Percentiles rank a stretch among this genome's conserved stretches.
These are phyloP conservation scores for Seira ritae DNA, from an alignment of 2,888 invertebrate species.

Conservation along the genomic window DNA sequence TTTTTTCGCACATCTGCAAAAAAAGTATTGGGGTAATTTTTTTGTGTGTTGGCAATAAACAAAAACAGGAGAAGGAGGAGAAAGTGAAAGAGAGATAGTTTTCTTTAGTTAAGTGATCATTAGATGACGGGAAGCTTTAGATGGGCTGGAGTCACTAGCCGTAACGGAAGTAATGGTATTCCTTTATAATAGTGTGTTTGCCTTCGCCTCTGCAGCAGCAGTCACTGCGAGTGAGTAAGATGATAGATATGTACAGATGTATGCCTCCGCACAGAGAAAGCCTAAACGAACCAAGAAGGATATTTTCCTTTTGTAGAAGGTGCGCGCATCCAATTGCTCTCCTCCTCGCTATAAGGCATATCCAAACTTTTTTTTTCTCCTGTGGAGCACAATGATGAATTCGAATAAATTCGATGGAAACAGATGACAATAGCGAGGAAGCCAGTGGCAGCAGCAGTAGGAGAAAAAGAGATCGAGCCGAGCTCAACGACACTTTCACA, in stretches of 20 bases:
- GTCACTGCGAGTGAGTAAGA: background rate
- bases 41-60: constrained; percentile 33
- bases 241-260: background rate
- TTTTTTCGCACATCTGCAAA: constrained; percentile 6
- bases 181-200: constrained; percentile 21
- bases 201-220: background rate
- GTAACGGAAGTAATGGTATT: constrained; percentile 24
- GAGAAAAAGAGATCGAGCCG: background rate
- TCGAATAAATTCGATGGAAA: constrained; percentile 50
- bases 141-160: constrained; percentile 31
- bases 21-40: background rate
- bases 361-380: too few species aligned
- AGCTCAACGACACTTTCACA: background rate
- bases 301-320: too few species aligned
- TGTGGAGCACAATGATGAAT: constrained; percentile 28
- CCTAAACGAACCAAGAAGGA: too few species aligned
- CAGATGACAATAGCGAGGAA: constrained; percentile 48
- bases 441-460: background rate
- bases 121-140: constrained; percentile 35
- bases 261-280: too few species aligned
- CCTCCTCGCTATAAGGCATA: too few species aligned
- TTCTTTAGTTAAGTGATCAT: constrained; percentile 46
- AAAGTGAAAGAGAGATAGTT: constrained; percentile 28
- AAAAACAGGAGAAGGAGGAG: background rate
- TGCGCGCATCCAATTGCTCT: background rate